phyloP scores from a whole-genome alignment of 2,888 invertebrate genomes.

The Charanyca ferruginea region DNA sequence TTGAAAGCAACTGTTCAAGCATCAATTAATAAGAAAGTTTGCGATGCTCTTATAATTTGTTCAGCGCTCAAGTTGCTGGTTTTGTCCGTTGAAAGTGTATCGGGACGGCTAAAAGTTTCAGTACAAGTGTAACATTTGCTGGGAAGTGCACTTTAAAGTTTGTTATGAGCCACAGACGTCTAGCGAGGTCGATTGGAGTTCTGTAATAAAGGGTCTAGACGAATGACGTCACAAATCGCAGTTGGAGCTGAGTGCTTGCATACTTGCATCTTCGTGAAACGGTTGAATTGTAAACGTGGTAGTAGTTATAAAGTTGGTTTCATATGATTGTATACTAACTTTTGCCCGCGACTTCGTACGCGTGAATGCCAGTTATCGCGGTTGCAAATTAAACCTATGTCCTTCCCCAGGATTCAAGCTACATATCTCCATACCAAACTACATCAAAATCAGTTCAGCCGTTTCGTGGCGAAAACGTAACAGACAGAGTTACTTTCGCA shows the following conservation, averaged over 20 bases:
- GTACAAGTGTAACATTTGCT: slow-evolving; percentile 70
- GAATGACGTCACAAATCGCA: slow-evolving; percentile 23
- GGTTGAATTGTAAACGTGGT: not conserved
- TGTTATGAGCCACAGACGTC: slow-evolving; percentile 63
- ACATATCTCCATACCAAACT: too few species aligned
- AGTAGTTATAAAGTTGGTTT: not conserved
- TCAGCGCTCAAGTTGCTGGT: slow-evolving; percentile 36
- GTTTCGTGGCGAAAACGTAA: too few species aligned
- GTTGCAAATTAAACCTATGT: too few species aligned
- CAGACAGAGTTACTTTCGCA: too few species aligned
- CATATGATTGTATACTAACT: too few species aligned
- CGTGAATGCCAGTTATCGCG: too few species aligned
- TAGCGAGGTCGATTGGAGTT: slow-evolving; percentile 50
- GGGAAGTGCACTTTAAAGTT: slow-evolving; percentile 76
- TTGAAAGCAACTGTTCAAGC: slow-evolving; percentile 25
- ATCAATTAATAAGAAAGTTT: slow-evolving; percentile 56
- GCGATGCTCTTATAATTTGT: slow-evolving; percentile 61
- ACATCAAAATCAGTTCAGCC: too few species aligned
- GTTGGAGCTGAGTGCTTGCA: slow-evolving; percentile 12
- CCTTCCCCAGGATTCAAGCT: too few species aligned
- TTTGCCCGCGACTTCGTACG: too few species aligned
- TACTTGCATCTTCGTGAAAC: not conserved
- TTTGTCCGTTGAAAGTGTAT: slow-evolving; percentile 54
- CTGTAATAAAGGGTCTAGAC: slow-evolving; percentile 44
- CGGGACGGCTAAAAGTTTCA: slow-evolving; percentile 58